These are phyloP conservation scores for Hyperoodon ampullatus DNA, from an alignment of 2,113 vertebrate genomes.

Conservation along the genomic window DNA sequence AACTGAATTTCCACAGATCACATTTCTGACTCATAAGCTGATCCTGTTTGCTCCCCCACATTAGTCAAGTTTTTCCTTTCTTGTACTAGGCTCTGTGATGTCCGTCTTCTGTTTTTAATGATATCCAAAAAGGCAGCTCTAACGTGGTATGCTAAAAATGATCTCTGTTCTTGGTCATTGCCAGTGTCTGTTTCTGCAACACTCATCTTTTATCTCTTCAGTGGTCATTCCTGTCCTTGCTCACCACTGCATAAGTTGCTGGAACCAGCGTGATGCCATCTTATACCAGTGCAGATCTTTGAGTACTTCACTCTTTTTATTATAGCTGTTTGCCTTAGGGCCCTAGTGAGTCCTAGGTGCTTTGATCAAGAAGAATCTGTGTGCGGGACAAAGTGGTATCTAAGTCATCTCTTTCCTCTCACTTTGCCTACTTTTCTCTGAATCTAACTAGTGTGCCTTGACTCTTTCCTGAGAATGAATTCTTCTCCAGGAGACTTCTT, in stretches of 20 bases:
- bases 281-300: not conserved
- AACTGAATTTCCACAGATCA: not conserved
- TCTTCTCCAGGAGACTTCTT: not conserved
- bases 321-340: not conserved
- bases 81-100: not conserved
- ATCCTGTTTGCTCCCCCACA: not conserved
- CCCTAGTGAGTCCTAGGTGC: not conserved
- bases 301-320: not conserved
- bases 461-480: not conserved
- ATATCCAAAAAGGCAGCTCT: not conserved
- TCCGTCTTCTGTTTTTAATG: not conserved
- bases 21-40: not conserved
- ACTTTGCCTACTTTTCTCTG: not conserved
- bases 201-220: not conserved
- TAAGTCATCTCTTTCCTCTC: not conserved
- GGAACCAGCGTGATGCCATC: not conserved
- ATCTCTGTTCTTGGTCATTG: not conserved
- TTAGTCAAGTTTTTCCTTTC: slow-evolving; percentile 15
- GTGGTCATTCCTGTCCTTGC: not conserved
- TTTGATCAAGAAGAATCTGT: not conserved
- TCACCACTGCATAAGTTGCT: not conserved
- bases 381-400: not conserved
- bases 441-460: not conserved
- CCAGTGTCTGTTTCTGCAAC: not conserved
- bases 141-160: not conserved